phyloP scores from a whole-genome alignment of 1,140 invertebrate species.

The Drepana arcuata region DNA sequence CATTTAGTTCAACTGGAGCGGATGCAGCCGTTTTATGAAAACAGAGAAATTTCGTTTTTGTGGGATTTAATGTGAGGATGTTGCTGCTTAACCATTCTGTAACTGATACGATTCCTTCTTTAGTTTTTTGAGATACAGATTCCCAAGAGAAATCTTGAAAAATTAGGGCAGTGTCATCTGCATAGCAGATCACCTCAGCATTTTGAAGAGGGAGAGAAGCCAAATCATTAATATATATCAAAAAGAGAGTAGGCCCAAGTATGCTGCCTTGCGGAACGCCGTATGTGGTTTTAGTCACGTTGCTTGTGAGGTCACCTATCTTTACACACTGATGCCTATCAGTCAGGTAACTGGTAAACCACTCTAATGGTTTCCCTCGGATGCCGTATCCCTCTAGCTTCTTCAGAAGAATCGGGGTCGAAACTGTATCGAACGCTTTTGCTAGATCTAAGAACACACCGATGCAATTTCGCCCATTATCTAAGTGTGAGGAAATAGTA shows the following conservation, averaged over 20 bases:
- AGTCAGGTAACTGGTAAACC: conserved; percentile 3
- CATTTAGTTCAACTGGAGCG: too few relatives aligned
- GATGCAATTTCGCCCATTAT: conserved; percentile 1
- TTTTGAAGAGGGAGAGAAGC: conserved; percentile 2
- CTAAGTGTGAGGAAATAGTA: not conserved
- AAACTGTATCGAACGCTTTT: conserved; percentile 11
- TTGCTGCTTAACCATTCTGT: too few relatives aligned
- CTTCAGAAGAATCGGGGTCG: conserved; percentile 2
- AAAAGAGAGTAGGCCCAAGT: conserved; percentile 7
- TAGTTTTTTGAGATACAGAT: too few relatives aligned
- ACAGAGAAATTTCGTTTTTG: too few relatives aligned
- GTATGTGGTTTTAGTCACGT: not conserved
- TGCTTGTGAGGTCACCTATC: not conserved
- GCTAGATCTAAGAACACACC: conserved; percentile 8
- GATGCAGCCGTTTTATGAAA: too few relatives aligned
- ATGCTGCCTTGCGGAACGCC: conserved; percentile 7
- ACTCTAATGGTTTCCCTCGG: conserved; percentile 1
- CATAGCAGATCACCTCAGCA: conserved; percentile 5
- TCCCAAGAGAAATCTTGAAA: too few relatives aligned
- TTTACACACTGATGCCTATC: conserved; percentile 1
- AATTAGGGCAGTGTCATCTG: conserved; percentile 10
- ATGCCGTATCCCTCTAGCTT: conserved; percentile 4
- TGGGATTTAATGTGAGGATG: too few relatives aligned
- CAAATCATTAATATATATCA: conserved; percentile 7
- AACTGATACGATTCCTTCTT: too few relatives aligned